A percentile compares a stretch with the other conserved stretches of the same genome.
These are phyloP conservation scores for Brotula barbata DNA, from an alignment of 2,797 vertebrate genomes.

Conservation along the genomic window DNA sequence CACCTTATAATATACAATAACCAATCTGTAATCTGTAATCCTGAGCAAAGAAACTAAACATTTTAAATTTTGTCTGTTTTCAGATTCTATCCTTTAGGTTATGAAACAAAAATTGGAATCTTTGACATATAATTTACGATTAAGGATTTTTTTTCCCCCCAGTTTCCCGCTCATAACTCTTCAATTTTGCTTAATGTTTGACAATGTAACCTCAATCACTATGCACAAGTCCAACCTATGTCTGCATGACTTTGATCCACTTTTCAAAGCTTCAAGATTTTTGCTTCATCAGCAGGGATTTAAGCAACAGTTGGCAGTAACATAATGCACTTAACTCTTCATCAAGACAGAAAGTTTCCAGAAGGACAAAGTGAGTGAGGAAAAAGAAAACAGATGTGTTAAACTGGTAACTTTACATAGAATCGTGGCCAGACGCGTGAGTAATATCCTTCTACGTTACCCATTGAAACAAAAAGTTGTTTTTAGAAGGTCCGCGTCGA, in stretches of 20 bases:
- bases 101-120: neutral
- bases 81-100: neutral
- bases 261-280: conserved; percentile 24
- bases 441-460: neutral
- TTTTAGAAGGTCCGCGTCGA: neutral
- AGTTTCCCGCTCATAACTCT: conserved; percentile 16
- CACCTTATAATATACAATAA: too few relatives aligned
- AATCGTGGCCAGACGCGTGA: neutral
- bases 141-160: neutral
- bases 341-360: conserved; percentile 33
- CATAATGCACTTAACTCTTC: conserved; percentile 33
- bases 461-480: neutral
- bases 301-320: conserved; percentile 39
- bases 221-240: neutral
- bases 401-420: conserved; percentile 16
- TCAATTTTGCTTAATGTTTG: conserved; percentile 2
- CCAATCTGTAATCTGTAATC: too few relatives aligned
- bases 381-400: conserved; percentile 60
- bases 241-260: conserved; percentile 15
- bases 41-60: too few relatives aligned
- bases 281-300: conserved; percentile 46
- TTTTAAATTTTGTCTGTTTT: too few relatives aligned
- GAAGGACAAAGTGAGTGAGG: conserved; percentile 16
- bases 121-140: neutral
- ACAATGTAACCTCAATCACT: conserved; percentile 16